Percentiles rank a stretch among this genome's conserved stretches.
phyloP scores from a whole-genome alignment of 2,888 invertebrate genomes.

The Lamproptera curius region DNA sequence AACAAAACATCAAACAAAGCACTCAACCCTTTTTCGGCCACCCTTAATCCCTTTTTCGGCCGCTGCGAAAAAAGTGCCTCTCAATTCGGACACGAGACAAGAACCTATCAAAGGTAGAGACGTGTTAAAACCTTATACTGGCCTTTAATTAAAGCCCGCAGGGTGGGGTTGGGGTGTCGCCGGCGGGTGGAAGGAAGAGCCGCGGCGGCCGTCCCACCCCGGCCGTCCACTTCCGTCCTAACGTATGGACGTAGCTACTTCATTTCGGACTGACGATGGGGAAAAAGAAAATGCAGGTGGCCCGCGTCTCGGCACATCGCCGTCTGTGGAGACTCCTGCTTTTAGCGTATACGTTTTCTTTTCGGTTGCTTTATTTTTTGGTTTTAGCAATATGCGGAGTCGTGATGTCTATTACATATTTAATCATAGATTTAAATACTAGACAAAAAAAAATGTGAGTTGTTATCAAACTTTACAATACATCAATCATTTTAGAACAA shows the following conservation, averaged over 20 bases:
- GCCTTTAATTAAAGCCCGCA: slow-evolving; percentile 69
- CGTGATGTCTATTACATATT: too few species aligned
- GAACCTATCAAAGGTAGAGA: slow-evolving; percentile 52
- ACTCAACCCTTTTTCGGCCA: slow-evolving; percentile 34
- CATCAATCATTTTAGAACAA: too few species aligned
- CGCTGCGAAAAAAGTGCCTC: slow-evolving; percentile 41
- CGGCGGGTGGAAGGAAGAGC: slow-evolving; percentile 35
- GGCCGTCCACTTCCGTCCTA: slow-evolving; percentile 64
- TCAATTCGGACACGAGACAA: slow-evolving; percentile 45
- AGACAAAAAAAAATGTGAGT: too few species aligned
- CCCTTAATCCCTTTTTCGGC: slow-evolving; percentile 38
- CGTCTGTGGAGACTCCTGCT: slow-evolving; percentile 34
- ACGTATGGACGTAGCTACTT: slow-evolving; percentile 67
- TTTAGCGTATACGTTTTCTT: neutral
- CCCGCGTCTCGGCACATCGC: slow-evolving; percentile 42
- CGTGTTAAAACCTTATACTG: slow-evolving; percentile 70
- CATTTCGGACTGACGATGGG: slow-evolving; percentile 63
- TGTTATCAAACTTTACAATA: too few species aligned
- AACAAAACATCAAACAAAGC: slow-evolving; percentile 33
- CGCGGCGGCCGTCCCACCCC: slow-evolving; percentile 53
- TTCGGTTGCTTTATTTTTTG: too few species aligned
- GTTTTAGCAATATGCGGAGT: too few species aligned
- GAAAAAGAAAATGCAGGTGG: slow-evolving; percentile 62
- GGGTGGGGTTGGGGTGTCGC: slow-evolving; percentile 30
- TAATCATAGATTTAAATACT: too few species aligned